Conservation (phyloP, 2,888 invertebrate species). For the Zygothrica quintamaculata region DNA sequence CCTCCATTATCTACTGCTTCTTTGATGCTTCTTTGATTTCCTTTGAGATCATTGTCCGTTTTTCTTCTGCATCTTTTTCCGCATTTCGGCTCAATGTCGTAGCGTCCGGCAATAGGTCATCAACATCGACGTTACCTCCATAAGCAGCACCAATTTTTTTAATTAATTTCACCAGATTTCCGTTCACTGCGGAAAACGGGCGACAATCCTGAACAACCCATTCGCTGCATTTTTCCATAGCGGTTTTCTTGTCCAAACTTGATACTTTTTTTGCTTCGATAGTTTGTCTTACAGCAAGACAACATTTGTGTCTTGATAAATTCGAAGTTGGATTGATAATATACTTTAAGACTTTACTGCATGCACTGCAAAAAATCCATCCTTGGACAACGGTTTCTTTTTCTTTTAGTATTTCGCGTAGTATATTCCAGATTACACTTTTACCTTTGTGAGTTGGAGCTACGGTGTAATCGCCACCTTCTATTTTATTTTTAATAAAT, state of each 20-base stretch:
- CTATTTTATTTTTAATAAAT: slow-evolving; percentile 35
- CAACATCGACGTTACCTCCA: slow-evolving; percentile 15
- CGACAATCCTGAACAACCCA: slow-evolving; percentile 38
- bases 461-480: slow-evolving; percentile 31
- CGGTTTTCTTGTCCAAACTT: slow-evolving; percentile 28
- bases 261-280: slow-evolving; percentile 25
- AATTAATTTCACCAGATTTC: slow-evolving; percentile 27
- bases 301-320: slow-evolving; percentile 34
- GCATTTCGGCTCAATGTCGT: slow-evolving; percentile 35
- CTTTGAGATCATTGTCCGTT: slow-evolving; percentile 24
- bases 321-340: slow-evolving; percentile 31
- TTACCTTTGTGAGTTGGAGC: slow-evolving; percentile 23
- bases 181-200: slow-evolving; percentile 29
- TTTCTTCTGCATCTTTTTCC: slow-evolving; percentile 35
- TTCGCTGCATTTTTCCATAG: slow-evolving; percentile 28
- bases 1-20: slow-evolving; percentile 24
- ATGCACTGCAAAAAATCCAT: slow-evolving; percentile 35
- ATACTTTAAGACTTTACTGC: slow-evolving; percentile 33
- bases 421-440: slow-evolving; percentile 29
- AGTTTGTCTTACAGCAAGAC: slow-evolving; percentile 24
- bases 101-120: slow-evolving; percentile 33
- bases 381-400: slow-evolving; percentile 29
- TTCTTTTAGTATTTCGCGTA: slow-evolving; percentile 18
- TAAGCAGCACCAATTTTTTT: slow-evolving; percentile 41
- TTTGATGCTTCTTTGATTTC: slow-evolving; percentile 13